Percentiles rank a stretch among this genome's conserved stretches.
Evolutionary conservation across 2,888 invertebrate genomes (phyloP).

Genomic region (Herminia tarsipennalis): DNA sequence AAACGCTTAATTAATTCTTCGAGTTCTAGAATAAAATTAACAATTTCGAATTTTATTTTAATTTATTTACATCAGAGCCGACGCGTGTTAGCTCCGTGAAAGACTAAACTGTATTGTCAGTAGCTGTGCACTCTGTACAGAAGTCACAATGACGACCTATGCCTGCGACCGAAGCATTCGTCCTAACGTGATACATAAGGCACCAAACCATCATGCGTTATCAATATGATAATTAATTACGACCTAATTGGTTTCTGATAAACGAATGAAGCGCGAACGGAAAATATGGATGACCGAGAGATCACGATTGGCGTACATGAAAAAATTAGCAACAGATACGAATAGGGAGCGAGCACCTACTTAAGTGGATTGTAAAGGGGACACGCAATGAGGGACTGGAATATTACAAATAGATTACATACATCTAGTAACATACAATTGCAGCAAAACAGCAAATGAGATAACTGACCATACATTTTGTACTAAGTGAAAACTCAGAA

Average conservation of each 20-base stretch:
- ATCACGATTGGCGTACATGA: slow-evolving; percentile 44
- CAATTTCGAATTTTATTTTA: slow-evolving; percentile 34
- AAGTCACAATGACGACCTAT: slow-evolving; percentile 42
- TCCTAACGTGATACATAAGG: slow-evolving; percentile 64
- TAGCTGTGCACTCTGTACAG: too few species aligned
- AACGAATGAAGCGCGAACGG: slow-evolving; percentile 49
- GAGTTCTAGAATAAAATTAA: slow-evolving; percentile 34
- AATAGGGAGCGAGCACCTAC: slow-evolving; percentile 26
- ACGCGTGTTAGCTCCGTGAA: slow-evolving; percentile 43
- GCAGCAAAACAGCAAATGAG: too few species aligned
- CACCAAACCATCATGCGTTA: not conserved
- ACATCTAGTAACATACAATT: not conserved
- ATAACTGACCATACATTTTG: too few species aligned
- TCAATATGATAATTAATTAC: slow-evolving; percentile 57
- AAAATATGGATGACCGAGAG: slow-evolving; percentile 51
- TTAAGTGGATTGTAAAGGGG: slow-evolving; percentile 23
- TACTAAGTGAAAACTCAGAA: too few species aligned
- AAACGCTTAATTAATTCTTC: slow-evolving; percentile 15
- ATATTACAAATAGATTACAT: not conserved
- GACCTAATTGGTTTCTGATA: slow-evolving; percentile 73
- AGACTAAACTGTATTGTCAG: slow-evolving; percentile 42
- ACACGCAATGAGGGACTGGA: not conserved
- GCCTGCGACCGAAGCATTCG: slow-evolving; percentile 37
- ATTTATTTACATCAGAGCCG: slow-evolving; percentile 29
- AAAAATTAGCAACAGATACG: slow-evolving; percentile 24